Evolutionary conservation across 2,888 invertebrate genomes (phyloP).

Genomic region (Melinopterus prodromus): DNA sequence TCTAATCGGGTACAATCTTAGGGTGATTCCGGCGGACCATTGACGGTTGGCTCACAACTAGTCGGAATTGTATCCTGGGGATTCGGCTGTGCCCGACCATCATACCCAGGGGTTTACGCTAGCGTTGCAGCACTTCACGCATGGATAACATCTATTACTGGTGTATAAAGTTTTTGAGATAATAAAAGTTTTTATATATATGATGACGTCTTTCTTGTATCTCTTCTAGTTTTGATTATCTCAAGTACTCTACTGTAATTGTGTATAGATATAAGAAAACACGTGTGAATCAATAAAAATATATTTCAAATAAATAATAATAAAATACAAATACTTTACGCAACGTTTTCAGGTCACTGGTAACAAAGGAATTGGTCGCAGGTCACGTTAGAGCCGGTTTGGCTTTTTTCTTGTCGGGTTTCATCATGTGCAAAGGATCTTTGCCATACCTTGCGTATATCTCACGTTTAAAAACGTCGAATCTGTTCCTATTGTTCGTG

Average conservation of each 20-base stretch:
- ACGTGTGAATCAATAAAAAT: neutral
- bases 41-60: conserved; percentile 48
- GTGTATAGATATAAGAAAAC: neutral
- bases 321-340: conserved; percentile 10
- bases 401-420: conserved; percentile 9
- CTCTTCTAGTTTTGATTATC: neutral
- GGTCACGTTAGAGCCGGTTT: neutral
- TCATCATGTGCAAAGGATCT: conserved; percentile 68
- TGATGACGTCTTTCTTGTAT: neutral
- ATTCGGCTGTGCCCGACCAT: conserved; percentile 49
- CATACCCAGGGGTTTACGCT: conserved; percentile 56
- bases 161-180: conserved; percentile 39
- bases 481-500: conserved; percentile 80
- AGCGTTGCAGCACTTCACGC: conserved; percentile 49
- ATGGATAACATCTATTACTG: conserved; percentile 48
- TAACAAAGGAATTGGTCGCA: conserved; percentile 10
- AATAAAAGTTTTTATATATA: neutral
- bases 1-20: conserved; percentile 33
- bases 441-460: conserved; percentile 79
- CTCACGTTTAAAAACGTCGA: conserved; percentile 85
- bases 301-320: neutral
- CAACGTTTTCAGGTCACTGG: conserved; percentile 16
- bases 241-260: no score
- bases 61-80: conserved; percentile 57
- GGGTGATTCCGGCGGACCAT: conserved; percentile 56